These are phyloP conservation scores for Aselliscus stoliczkanus DNA, from an alignment of 2,797 vertebrate species.

Conservation along the genomic window DNA sequence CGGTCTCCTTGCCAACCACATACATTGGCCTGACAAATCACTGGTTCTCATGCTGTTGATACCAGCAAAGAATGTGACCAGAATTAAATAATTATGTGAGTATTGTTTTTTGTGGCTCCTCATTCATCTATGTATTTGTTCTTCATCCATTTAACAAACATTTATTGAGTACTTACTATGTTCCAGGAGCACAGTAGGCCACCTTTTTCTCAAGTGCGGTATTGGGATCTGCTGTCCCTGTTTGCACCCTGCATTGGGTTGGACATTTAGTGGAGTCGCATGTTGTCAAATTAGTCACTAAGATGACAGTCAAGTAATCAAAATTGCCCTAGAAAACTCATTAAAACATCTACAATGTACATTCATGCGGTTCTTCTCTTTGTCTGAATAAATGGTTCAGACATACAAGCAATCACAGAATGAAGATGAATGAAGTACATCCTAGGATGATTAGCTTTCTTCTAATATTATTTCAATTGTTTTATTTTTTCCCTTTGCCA, in stretches of 20 bases:
- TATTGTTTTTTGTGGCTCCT: background rate
- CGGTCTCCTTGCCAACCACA: background rate
- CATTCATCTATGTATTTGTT: background rate
- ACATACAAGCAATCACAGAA: background rate
- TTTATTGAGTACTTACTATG: background rate
- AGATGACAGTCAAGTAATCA: background rate
- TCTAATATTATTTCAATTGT: background rate
- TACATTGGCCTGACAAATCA: background rate
- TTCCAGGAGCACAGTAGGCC: background rate
- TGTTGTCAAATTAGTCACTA: background rate
- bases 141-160: background rate
- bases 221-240: background rate
- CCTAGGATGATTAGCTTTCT: background rate
- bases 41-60: background rate
- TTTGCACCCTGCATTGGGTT: background rate
- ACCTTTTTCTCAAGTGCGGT: background rate
- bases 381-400: background rate
- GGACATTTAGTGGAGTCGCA: background rate
- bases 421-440: background rate
- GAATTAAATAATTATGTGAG: background rate
- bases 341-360: background rate
- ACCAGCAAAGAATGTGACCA: background rate
- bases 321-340: background rate
- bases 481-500: background rate
- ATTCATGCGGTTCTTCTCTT: background rate